Evolutionary conservation across 2,113 vertebrate species (phyloP), one percentile per base, ranked within the genome.

Genomic region (Syrrhaptes paradoxus): DNA sequence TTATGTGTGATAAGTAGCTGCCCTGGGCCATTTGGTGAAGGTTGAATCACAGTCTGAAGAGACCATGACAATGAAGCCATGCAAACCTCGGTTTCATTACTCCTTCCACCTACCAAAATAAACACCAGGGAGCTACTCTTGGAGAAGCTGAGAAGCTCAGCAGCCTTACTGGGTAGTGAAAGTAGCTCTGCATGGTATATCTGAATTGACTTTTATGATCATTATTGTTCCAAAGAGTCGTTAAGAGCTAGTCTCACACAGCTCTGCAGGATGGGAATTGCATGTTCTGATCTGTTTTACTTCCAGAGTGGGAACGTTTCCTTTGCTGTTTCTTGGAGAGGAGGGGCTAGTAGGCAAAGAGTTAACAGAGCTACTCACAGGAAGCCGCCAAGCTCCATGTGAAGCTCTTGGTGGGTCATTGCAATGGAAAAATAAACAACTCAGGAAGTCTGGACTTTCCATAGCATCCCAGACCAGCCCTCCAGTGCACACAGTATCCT

Each of bases 401-500:
- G 67, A 88, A 94, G 94, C 87, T 86, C 78, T 77, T 93, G 63
- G 52, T 91, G 85, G 95, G 81, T 92, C 57, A 34, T 24, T 94
- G 79, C 80, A 93, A 41, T 92, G 90, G 85, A 77, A 96, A 96
- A 95, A 94, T 67, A 95, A 97, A 95, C 85, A 95, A 25, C 63
- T 84, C 13, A 2, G 87, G 91, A 94, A 96, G 87, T 80, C 75
- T 86, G 82, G 79, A 94, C 95, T 95, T 96, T 75, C 90, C 90
- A 92, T 13, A 84, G 75, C 79, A 91, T 85, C 93, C 59, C 81
- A 80, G 89, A 83, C 5, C 48, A 94, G 67, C 38, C 17, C 75
- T 91, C 85, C 59, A 66, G 36, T 41, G 20, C 1, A 0, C 3
- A 5, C 78, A 87, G 89, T 87, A 93, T 96, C 93, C 94, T 95